Evolutionary conservation across 1,140 invertebrate genomes (phyloP), one percentile per base, ranked within the genome.

Genomic region (Heliconius hewitsoni): DNA sequence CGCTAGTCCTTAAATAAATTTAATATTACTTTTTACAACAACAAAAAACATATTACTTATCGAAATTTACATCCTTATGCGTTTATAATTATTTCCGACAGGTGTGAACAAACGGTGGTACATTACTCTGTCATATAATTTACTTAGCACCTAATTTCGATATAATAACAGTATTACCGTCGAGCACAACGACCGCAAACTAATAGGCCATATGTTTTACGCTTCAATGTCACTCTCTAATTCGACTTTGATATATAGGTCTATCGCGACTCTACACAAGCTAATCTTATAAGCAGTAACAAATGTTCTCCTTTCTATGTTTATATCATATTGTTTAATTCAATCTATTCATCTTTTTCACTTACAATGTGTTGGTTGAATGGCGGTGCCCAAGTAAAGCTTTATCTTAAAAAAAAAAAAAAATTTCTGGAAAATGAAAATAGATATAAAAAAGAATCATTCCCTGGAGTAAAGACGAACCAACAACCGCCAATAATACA

Each of bases 241-340:
- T 92, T 90, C 88, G 84, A 85, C 81, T 89, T 87, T 90, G 87
- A 92, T 90, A 92, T 90, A 91, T 93, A 92, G 90, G 87, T 83
- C 23, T 23, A 23, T 23, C 84, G 82, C 76, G 79, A 74, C 72
- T 81, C 18, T 18, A 73, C 66, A 82, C 71, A 85, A 86, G 80
- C 84, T 87, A 82, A 85, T 85, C 77, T 79, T 77, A 66, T 76
- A 23, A 55, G 66, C 23, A 19, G 55, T 87, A 87, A 70, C 75
- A 74, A 42, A 23, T 73, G 71, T 77, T 66, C 52, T 11, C 23
- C n/a, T 71, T n/a, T 76, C 71, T 46, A 73, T 11, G 34, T 8
- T 55, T 57, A 8, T 71, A 37, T 52, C 6, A 52, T 0, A 18
- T 52, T 52, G 2, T 8, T 19, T 52, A 6, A 19, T 19, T 16